Evolutionary conservation across 2,888 invertebrate species (phyloP), one percentile per base, ranked within the genome.

Genomic region (Andrena chrysosceles): DNA sequence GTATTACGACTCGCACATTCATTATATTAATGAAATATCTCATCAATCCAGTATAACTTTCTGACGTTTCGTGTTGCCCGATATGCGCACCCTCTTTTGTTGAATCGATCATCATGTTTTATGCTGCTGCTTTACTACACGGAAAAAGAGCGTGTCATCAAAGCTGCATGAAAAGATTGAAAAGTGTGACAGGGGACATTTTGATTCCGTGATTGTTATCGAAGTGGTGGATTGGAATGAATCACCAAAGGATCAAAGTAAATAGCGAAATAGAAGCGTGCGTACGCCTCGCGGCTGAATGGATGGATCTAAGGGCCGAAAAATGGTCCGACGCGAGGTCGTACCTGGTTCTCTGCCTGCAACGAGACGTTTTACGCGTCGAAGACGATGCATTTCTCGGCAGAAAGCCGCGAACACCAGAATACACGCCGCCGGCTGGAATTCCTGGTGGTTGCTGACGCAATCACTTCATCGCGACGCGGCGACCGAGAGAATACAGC

Each of bases 401-500:
- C 52, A 6, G 23, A 26, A 35, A 35, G 13, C 62, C 71, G 62
- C 60, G 60, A 29, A 60, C 59, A 6, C 20, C 13, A 29, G 20
- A 54, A 33, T 16, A 33, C 10, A 31, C 2, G 42, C 6, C 7
- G 13, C 2, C 23, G 10, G 0, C 7, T 26, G 67, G 4, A 78
- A 78, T 69, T 78, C 33, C 42, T 13, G 48, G 10, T 13, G 69
- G 26, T 56, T 63, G 16, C 29, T 31, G 52, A 48, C 66, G 74
- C 69, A 62, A 82, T 75, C 62, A 48, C 56, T 63, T 59, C 56
- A 35, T 63, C 72, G 42, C 13, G 13, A 5, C 42, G 29, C 42
- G n/a, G 68, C 13, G 42, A n/a, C 62, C 70, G 3, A 16, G 67
- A 68, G 70, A 81, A 69, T 76, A 73, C 64, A 73, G 64, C n/a